A percentile compares a stretch with the other conserved stretches of the same genome.
These are phyloP conservation scores for Cryptus viduatorius DNA, from an alignment of 2,888 invertebrate genomes.

Conservation along the genomic window DNA sequence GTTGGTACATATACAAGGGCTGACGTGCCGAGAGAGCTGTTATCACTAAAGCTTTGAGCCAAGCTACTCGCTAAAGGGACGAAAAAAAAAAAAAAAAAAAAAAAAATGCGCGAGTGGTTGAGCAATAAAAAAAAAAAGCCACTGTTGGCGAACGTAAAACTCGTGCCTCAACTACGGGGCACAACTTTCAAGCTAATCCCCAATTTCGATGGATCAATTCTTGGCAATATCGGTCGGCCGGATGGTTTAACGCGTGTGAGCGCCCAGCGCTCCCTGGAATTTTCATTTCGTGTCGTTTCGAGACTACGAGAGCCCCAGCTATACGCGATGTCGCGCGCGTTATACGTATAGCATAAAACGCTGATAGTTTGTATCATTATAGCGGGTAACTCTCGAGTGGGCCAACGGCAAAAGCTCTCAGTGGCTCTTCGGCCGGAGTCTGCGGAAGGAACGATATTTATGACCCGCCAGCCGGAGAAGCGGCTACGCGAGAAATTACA, in stretches of 20 bases:
- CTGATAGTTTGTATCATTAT: slow-evolving; percentile 26
- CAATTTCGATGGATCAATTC: slow-evolving; percentile 57
- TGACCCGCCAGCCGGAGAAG: slow-evolving; percentile 36
- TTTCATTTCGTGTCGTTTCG: slow-evolving; percentile 44
- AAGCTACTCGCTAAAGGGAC: not conserved
- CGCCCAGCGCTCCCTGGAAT: not conserved
- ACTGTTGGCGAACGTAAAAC: not conserved
- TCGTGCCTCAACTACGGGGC: not conserved
- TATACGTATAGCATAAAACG: too few relatives aligned
- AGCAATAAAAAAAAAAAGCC: not conserved
- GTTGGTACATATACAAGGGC: not conserved
- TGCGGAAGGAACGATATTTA: slow-evolving; percentile 51
- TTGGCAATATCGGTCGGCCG: slow-evolving; percentile 27
- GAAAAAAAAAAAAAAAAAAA: not conserved
- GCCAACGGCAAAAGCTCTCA: slow-evolving; percentile 30
- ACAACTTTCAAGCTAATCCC: slow-evolving; percentile 28
- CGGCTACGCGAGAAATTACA: slow-evolving; percentile 67
- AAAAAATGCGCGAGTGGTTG: not conserved
- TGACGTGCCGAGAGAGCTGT: not conserved
- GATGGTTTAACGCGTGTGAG: not conserved
- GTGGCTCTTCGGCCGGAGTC: slow-evolving; percentile 1
- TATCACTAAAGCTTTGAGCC: not conserved
- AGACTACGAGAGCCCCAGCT: slow-evolving; percentile 13
- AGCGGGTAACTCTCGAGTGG: slow-evolving; percentile 23
- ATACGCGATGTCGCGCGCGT: not conserved